phyloP scores from a whole-genome alignment of 1,140 invertebrate species.

The Lethocerus indicus region DNA sequence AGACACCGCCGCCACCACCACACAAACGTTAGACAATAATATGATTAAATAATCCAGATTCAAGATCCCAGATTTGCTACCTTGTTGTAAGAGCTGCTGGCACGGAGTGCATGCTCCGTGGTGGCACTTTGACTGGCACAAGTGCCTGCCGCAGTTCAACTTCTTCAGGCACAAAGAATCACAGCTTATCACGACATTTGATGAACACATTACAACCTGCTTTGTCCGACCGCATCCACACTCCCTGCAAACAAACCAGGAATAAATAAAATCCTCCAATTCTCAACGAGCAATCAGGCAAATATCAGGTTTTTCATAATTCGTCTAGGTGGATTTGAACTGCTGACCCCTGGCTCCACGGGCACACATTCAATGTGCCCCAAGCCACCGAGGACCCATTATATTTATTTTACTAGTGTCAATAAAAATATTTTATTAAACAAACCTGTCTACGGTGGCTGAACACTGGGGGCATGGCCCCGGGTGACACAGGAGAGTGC shows the following conservation, averaged over 20 bases:
- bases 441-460: conserved; percentile 28
- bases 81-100: conserved; percentile 32
- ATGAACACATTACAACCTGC: conserved; percentile 50
- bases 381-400: too few relatives aligned
- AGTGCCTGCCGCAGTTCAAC: conserved; percentile 48
- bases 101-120: conserved; percentile 30
- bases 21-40: too few relatives aligned
- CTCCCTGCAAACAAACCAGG: conserved; percentile 23
- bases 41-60: neutral
- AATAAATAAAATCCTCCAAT: conserved; percentile 1
- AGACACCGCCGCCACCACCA: too few relatives aligned
- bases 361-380: too few relatives aligned
- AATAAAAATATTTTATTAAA: too few relatives aligned
- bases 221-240: conserved; percentile 58
- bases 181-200: conserved; percentile 49
- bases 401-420: too few relatives aligned
- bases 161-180: conserved; percentile 46
- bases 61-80: conserved; percentile 17
- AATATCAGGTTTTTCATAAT: too few relatives aligned
- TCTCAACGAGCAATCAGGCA: too few relatives aligned
- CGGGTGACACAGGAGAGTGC: conserved; percentile 79
- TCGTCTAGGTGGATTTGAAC: too few relatives aligned
- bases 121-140: conserved; percentile 37
- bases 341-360: too few relatives aligned
- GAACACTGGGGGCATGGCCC: conserved; percentile 57